Conservation (phyloP, 2,797 vertebrate species). For the Atherinosoma microstoma region DNA sequence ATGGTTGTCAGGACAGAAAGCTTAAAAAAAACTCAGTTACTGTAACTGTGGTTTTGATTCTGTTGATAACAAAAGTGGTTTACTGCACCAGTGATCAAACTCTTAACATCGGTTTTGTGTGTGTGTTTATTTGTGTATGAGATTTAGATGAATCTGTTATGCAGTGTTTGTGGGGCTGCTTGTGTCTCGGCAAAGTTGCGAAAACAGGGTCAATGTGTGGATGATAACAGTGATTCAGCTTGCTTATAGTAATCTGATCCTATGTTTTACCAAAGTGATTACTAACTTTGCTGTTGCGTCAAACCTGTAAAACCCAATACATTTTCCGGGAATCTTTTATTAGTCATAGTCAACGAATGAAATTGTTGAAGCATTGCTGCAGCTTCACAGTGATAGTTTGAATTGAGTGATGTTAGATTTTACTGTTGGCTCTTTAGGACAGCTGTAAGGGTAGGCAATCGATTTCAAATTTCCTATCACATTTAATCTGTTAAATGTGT, state of each 20-base stretch:
- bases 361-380: not conserved
- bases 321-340: conserved; percentile 21
- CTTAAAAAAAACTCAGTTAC: not conserved
- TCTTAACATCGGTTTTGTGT: conserved; percentile 21
- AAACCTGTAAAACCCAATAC: not conserved
- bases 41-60: conserved; percentile 9
- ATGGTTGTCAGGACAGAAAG: not conserved
- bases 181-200: conserved; percentile 45
- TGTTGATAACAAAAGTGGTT: conserved; percentile 26
- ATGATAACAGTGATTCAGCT: not conserved
- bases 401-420: not conserved
- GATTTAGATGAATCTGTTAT: not conserved
- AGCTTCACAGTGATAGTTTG: not conserved
- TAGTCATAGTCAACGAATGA: conserved; percentile 10
- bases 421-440: not conserved
- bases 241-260: not conserved
- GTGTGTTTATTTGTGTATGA: not conserved
- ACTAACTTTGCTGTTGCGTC: conserved; percentile 5
- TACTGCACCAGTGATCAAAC: conserved; percentile 20
- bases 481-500: too few relatives aligned
- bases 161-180: not conserved
- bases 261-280: not conserved
- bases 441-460: too few relatives aligned
- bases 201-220: not conserved
- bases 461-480: too few relatives aligned